Percentiles rank a stretch among this genome's conserved stretches.
Conservation (phyloP, 2,888 invertebrate genomes). For the Hydroisotoma schaefferi region DNA sequence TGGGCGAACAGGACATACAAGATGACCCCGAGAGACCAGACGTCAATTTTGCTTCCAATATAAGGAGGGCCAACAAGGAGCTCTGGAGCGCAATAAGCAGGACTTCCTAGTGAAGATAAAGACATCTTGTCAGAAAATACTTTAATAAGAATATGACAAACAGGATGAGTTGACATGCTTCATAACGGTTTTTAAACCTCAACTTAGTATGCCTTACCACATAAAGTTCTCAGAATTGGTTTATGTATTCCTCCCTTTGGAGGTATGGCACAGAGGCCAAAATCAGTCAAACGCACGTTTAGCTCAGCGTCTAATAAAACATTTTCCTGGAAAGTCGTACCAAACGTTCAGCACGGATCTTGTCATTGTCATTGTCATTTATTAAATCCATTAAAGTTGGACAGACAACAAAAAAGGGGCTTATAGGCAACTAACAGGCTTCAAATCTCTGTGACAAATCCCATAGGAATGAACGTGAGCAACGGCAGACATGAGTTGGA, state of each 20-base stretch:
- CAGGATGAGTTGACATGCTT: too few species aligned
- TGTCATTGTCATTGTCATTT: too few species aligned
- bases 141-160: too few species aligned
- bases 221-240: neutral
- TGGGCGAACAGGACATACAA: conserved; percentile 73
- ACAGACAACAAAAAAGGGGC: neutral
- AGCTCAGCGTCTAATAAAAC: conserved; percentile 68
- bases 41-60: conserved; percentile 62
- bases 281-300: conserved; percentile 73
- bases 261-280: conserved; percentile 59
- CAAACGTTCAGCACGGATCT: neutral
- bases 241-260: conserved; percentile 3
- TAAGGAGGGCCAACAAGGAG: conserved; percentile 13
- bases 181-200: neutral
- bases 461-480: conserved; percentile 70
- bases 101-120: too few species aligned
- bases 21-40: conserved; percentile 82
- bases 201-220: conserved; percentile 8
- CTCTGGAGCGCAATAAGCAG: conserved; percentile 72
- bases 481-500: conserved; percentile 73
- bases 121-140: too few species aligned
- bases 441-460: conserved; percentile 74
- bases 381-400: neutral
- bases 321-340: conserved; percentile 56
- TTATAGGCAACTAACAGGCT: conserved; percentile 61